phyloP scores from a whole-genome alignment of 2,888 invertebrate species.

The Labia minor region DNA sequence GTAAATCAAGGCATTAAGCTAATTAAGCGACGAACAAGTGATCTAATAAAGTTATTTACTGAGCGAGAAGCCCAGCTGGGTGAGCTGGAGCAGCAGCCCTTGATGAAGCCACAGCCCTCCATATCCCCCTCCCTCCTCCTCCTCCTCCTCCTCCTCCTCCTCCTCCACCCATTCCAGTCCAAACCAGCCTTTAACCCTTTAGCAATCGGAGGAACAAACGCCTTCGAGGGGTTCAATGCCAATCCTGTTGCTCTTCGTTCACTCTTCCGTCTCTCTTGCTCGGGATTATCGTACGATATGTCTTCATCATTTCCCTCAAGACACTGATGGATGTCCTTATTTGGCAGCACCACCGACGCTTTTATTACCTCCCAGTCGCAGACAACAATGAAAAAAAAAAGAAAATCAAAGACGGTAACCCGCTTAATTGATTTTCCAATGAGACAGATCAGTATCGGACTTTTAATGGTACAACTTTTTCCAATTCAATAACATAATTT shows the following conservation, averaged over 20 bases:
- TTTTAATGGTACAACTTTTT: neutral
- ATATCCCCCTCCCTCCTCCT: no score
- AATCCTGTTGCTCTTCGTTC: neutral
- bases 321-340: neutral
- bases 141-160: no score
- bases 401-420: no score
- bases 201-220: neutral
- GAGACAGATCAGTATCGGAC: neutral
- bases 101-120: neutral
- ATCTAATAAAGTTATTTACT: slow-evolving; percentile 13
- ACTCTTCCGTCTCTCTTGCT: neutral
- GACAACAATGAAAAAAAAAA: no score
- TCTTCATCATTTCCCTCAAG: neutral
- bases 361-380: no score
- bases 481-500: no score
- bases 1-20: slow-evolving; percentile 13
- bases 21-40: slow-evolving; percentile 13
- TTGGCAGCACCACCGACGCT: no score
- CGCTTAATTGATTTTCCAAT: neutral
- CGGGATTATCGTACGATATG: neutral
- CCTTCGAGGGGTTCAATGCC: neutral
- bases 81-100: neutral
- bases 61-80: neutral
- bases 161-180: no score
- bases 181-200: neutral